A percentile compares a stretch with the other conserved stretches of the same genome.
phyloP scores from a whole-genome alignment of 1,140 invertebrate genomes.

The Pantala flavescens region DNA sequence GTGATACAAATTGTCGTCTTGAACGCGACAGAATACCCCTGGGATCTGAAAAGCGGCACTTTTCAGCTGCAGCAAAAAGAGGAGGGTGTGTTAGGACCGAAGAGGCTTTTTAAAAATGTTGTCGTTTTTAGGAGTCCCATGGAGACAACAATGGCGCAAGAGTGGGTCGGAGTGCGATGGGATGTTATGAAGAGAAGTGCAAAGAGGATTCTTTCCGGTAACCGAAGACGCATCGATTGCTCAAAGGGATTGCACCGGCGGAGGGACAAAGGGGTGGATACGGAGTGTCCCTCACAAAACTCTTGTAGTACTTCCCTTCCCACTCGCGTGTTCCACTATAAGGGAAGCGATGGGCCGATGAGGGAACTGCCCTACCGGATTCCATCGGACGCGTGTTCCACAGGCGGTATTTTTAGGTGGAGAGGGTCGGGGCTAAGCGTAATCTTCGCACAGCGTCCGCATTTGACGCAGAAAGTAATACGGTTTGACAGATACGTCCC shows the following conservation, averaged over 20 bases:
- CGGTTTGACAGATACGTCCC: no score
- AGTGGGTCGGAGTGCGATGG: background rate
- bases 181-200: background rate
- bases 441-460: no score
- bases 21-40: no score
- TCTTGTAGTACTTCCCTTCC: background rate
- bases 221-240: background rate
- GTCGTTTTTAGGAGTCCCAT: background rate
- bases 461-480: no score
- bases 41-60: no score
- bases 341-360: background rate
- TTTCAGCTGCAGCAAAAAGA: no score
- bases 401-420: background rate
- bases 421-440: no score
- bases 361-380: background rate
- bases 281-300: background rate
- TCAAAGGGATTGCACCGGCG: background rate
- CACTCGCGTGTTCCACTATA: background rate
- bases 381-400: background rate
- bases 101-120: conserved; percentile 5
- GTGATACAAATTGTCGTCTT: no score
- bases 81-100: background rate
- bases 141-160: background rate
- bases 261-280: background rate
- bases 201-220: background rate